A percentile compares a stretch with the other conserved stretches of the same genome.
phyloP scores from a whole-genome alignment of 2,888 invertebrate genomes.

The Lordiphosa fenestrarum region DNA sequence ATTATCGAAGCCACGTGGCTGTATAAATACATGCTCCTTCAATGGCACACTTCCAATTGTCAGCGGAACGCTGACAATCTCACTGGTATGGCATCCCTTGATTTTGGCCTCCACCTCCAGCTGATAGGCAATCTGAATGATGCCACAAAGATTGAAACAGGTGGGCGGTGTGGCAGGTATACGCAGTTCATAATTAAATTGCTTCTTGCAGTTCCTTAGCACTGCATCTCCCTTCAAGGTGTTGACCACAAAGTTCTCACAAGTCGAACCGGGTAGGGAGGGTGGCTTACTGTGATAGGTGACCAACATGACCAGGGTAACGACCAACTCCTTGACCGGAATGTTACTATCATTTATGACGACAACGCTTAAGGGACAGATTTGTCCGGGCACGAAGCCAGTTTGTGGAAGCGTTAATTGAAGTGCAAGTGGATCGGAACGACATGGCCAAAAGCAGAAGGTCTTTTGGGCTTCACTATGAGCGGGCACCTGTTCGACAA shows the following conservation, averaged over 20 bases:
- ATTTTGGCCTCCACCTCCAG: slow-evolving; percentile 70
- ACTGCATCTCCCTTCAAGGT: slow-evolving; percentile 62
- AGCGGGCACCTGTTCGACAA: slow-evolving; percentile 53
- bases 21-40: slow-evolving; percentile 28
- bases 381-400: slow-evolving; percentile 77
- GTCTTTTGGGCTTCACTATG: slow-evolving; percentile 56
- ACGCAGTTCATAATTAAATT: slow-evolving; percentile 57
- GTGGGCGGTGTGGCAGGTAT: slow-evolving; percentile 78
- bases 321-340: slow-evolving; percentile 74
- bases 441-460: slow-evolving; percentile 75
- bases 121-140: slow-evolving; percentile 73
- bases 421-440: slow-evolving; percentile 64
- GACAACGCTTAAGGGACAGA: slow-evolving; percentile 77
- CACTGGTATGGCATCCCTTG: slow-evolving; percentile 61
- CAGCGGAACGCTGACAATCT: slow-evolving; percentile 61
- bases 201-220: slow-evolving; percentile 56
- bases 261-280: slow-evolving; percentile 23
- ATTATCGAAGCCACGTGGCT: slow-evolving; percentile 20
- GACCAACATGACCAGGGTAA: slow-evolving; percentile 67
- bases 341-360: slow-evolving; percentile 83
- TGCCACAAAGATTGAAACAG: slow-evolving; percentile 62
- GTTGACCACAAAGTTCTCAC: slow-evolving; percentile 56
- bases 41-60: slow-evolving; percentile 78
- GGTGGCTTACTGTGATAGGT: slow-evolving; percentile 50
- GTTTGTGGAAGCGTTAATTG: slow-evolving; percentile 66